Base-by-base conservation (phyloP, 2,797 vertebrate species). In the Scolopax rusticola region DNA sequence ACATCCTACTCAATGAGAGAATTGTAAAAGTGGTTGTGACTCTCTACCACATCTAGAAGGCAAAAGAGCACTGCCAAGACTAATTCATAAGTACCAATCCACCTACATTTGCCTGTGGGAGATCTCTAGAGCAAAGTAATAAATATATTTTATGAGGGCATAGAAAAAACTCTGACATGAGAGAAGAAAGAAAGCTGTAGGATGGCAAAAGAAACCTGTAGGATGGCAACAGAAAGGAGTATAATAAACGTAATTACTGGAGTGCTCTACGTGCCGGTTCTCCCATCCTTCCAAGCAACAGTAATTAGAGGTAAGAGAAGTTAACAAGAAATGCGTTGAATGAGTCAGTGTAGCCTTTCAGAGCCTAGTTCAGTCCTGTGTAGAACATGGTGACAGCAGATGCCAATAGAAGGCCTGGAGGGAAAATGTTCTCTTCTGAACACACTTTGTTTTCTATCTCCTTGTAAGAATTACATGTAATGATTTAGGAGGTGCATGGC, bases 71-170 rank as follows among this genome's bases (percentile, higher is more conserved):
- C 86, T 92, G 90, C 78, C 64, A 93, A 90, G 75, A 57, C 81
- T 89, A 95, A 90, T 96, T 93, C 60, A 21, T 83, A 87, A 82
- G 81, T 84, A 94, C 75, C 38, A 68, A 57, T 92, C 91, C 93
- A 87, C 93, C 91, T 90, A 94, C 91, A 77, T 90, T 85, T 93
- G 90, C 86, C 65, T 0, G 38, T 89, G 78, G 88, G 95, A 95
- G 94, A 92, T 74, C 47, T 80, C 56, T 78, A 82, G 90, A 93
- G 78, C 48, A 45, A 86, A 94, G 64, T 64, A 83, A 80, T 79
- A 91, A 85, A 84, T 84, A 38, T 23, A 38, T 84, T 90, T 80
- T 92, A 79, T 73, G 60, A 93, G 77, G 80, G 15, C 80, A 90
- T 19, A 71, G 80, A 84, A 92, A 87, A 94, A 82, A 3, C 40